Percentiles rank a stretch among this genome's conserved stretches.
Evolutionary conservation across 2,888 invertebrate genomes (phyloP).

Genomic region (Heteromurus nitidus): DNA sequence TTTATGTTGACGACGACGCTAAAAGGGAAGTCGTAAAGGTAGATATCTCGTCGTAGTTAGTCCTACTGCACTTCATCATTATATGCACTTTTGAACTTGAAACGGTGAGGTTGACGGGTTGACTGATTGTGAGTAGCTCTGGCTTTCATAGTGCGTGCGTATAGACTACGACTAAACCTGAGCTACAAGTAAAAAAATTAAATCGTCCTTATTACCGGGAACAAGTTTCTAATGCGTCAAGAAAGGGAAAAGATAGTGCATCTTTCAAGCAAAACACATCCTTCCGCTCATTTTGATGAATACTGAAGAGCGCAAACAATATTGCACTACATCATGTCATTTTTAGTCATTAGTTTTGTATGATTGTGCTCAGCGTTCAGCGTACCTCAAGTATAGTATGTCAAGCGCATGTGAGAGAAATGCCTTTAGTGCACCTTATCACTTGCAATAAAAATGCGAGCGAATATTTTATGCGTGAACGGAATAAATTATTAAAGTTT

Average conservation of each 20-base stretch:
- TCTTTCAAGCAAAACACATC: background rate
- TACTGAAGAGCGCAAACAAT: background rate
- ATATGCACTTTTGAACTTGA: constrained; percentile 26
- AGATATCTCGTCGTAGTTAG: background rate
- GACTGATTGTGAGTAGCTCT: background rate
- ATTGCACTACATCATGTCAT: no score
- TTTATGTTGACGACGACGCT: constrained; percentile 16
- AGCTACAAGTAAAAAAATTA: constrained; percentile 33
- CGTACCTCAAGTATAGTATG: no score
- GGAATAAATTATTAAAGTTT: no score
- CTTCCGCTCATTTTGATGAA: background rate
- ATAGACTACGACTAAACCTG: background rate
- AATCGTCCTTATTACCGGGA: constrained; percentile 49
- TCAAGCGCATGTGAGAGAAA: no score
- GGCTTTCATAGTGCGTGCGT: background rate
- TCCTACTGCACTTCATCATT: background rate
- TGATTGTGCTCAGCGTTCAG: no score
- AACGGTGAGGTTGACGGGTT: background rate
- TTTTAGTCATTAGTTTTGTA: no score
- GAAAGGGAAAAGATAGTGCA: constrained; percentile 7
- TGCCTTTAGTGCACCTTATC: no score
- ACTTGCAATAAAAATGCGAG: no score
- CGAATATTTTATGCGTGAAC: no score
- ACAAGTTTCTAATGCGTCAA: constrained; percentile 51
- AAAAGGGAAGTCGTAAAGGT: no score